Base-by-base conservation (phyloP, 2,797 vertebrate genomes). In the Brotula barbata region DNA sequence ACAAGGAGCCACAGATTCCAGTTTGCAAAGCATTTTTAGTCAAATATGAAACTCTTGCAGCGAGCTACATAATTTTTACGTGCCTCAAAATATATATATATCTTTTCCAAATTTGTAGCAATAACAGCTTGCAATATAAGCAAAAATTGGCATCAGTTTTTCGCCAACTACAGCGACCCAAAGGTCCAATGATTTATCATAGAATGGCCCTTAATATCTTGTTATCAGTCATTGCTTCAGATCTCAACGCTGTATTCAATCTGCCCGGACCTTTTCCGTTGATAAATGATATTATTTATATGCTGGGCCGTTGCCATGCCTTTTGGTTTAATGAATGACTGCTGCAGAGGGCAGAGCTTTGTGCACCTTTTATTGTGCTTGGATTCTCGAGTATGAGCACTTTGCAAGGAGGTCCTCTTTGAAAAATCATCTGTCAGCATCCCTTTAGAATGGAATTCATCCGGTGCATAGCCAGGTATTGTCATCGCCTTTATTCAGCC, bases 141-240 rank as follows among this genome's bases (percentile, higher is more conserved):
- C 7, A 54, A 40, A 53, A 64, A 12, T 3, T 4, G 15, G 7
- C 3, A 31, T n/a, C 6, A 25, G 2, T 16, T 34, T 46, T 41
- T 47, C 58, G 68, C 48, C 64, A 58, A 55, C 50, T n/a, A 39
- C 1, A 12, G 34, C 59, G 71, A 77, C 68, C 68, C 75, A 42
- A 43, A 33, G 37, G 55, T 59, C 52, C 63, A 71, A 75, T 67
- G 67, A 83, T 79, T 82, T 56, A 73, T 78, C 55, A 72, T 49
- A 51, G 59, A 63, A 43, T 34, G 60, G n/a, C 44, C n/a, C 46
- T n/a, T 28, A 64, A 66, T 65, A 70, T 64, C 49, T 68, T 76
- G 58, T 75, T 74, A 77, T 68, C 23, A 8, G 22, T 61, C 56
- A 52, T 47, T 28, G 60, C 62, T 73, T 63, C 28, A 39, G 45